A percentile compares a stretch with the other conserved stretches of the same genome.
Conservation (phyloP, 2,888 invertebrate species). For the Synanthedon myopaeformis region DNA sequence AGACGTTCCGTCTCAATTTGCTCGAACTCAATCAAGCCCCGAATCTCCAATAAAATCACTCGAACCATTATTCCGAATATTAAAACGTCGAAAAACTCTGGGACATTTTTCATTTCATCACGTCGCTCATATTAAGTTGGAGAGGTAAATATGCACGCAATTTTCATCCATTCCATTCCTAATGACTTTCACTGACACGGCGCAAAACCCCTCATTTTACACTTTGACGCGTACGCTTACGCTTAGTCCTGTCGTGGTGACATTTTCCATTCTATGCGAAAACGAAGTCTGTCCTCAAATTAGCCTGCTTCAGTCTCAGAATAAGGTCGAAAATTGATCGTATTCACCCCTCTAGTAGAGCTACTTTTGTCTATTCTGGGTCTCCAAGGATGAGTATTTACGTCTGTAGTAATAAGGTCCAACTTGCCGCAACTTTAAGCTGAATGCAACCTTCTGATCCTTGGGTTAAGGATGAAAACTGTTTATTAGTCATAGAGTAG, state of each 20-base stretch:
- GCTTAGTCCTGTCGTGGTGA: slow-evolving; percentile 59
- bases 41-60: slow-evolving; percentile 28
- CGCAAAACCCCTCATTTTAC: slow-evolving; percentile 69
- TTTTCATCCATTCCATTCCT: slow-evolving; percentile 67
- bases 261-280: slow-evolving; percentile 55
- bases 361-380: slow-evolving; percentile 63
- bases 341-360: slow-evolving; percentile 22
- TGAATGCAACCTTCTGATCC: slow-evolving; percentile 26
- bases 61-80: slow-evolving; percentile 17
- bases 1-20: slow-evolving; percentile 4
- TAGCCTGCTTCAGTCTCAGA: slow-evolving; percentile 15
- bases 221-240: slow-evolving; percentile 70
- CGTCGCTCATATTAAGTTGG: slow-evolving; percentile 57
- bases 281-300: slow-evolving; percentile 26
- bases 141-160: slow-evolving; percentile 66
- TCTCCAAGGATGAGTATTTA: slow-evolving; percentile 58
- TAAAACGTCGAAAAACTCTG: slow-evolving; percentile 27
- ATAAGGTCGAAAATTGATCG: slow-evolving; percentile 43
- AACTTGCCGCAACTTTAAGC: slow-evolving; percentile 18
- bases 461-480: slow-evolving; percentile 22
- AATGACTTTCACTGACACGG: slow-evolving; percentile 69
- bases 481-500: slow-evolving; percentile 10
- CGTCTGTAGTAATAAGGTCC: slow-evolving; percentile 26
- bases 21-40: slow-evolving; percentile 16
- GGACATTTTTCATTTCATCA: slow-evolving; percentile 53